phyloP scores from a whole-genome alignment of 1,140 invertebrate genomes.

The Pseudomyrmex concolor region DNA sequence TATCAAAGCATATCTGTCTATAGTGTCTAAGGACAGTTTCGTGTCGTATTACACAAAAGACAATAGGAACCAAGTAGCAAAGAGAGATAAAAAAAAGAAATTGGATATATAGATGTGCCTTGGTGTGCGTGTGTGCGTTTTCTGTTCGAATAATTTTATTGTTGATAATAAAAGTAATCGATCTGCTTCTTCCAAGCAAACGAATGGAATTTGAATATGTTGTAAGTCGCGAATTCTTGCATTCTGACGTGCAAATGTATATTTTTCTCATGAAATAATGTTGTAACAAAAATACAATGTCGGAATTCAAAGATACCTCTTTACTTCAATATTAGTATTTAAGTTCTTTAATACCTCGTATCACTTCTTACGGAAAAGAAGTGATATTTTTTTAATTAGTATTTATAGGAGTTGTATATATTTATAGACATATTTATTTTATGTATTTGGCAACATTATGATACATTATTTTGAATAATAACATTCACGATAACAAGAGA shows the following conservation, averaged over 20 bases:
- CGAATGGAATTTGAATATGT: slow-evolving; percentile 41
- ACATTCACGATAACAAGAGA: slow-evolving; percentile 63
- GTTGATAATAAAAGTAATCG: slow-evolving; percentile 67
- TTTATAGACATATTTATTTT: slow-evolving; percentile 69
- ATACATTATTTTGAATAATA: slow-evolving; percentile 68
- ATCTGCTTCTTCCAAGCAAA: slow-evolving; percentile 47
- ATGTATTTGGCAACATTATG: slow-evolving; percentile 75
- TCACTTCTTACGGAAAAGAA: slow-evolving; percentile 16
- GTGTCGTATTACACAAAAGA: slow-evolving; percentile 57
- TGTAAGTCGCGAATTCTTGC: slow-evolving; percentile 29
- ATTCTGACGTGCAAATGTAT: slow-evolving; percentile 43
- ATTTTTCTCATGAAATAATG: slow-evolving; percentile 48
- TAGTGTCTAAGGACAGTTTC: slow-evolving; percentile 32
- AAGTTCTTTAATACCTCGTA: slow-evolving; percentile 16
- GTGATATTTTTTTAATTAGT: slow-evolving; percentile 7
- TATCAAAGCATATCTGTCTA: slow-evolving; percentile 64
- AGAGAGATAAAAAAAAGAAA: slow-evolving; percentile 51
- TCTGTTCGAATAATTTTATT: slow-evolving; percentile 68
- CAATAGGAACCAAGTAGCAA: slow-evolving; percentile 57
- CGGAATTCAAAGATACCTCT: slow-evolving; percentile 12
- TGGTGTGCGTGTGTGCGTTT: slow-evolving; percentile 66
- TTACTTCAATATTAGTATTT: background rate
- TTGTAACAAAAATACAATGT: slow-evolving; percentile 32
- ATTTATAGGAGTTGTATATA: background rate
- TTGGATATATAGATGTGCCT: slow-evolving; percentile 75